A percentile compares a stretch with the other conserved stretches of the same genome.
Evolutionary conservation across 2,888 invertebrate species (phyloP).

Genomic region (Archaeoteleia sp.): DNA sequence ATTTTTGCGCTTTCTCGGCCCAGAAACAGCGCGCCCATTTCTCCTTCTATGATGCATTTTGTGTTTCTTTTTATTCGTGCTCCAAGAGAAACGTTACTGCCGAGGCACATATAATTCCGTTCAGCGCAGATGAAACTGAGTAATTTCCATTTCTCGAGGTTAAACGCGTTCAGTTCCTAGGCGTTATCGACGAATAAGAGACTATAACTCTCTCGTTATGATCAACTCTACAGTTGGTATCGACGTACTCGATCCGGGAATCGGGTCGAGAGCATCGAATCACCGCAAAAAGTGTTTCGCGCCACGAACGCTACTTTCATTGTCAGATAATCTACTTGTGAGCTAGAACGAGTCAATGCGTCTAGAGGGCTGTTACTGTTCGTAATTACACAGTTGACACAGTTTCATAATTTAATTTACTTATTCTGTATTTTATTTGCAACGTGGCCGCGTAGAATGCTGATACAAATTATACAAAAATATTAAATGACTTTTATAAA

Average conservation of each 20-base stretch:
- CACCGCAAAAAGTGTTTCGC: slow-evolving; percentile 69
- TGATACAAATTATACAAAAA: no score
- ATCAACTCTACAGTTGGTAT: slow-evolving; percentile 61
- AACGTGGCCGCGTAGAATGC: no score
- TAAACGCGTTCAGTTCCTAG: slow-evolving; percentile 31
- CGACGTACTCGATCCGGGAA: slow-evolving; percentile 61
- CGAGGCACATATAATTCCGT: slow-evolving; percentile 28
- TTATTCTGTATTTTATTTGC: slow-evolving; percentile 14
- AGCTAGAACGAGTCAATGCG: slow-evolving; percentile 28
- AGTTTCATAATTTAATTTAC: slow-evolving; percentile 37
- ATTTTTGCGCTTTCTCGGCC: slow-evolving; percentile 67
- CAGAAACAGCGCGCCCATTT: slow-evolving; percentile 60
- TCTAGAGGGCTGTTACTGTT: slow-evolving; percentile 44
- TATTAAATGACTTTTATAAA: no score
- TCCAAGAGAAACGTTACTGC: slow-evolving; percentile 54
- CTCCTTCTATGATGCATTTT: slow-evolving; percentile 50
- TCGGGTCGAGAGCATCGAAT: slow-evolving; percentile 68
- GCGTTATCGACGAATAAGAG: slow-evolving; percentile 21
- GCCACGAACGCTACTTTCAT: slow-evolving; percentile 74
- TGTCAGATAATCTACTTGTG: slow-evolving; percentile 61
- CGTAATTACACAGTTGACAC: slow-evolving; percentile 39
- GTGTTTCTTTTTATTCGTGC: slow-evolving; percentile 43
- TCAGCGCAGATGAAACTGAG: slow-evolving; percentile 27
- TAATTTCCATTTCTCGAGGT: slow-evolving; percentile 48
- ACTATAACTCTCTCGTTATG: slow-evolving; percentile 30